Evolutionary conservation across 2,888 invertebrate genomes (phyloP), one percentile per base, ranked within the genome.

Genomic region (Polymixis flavicincta): DNA sequence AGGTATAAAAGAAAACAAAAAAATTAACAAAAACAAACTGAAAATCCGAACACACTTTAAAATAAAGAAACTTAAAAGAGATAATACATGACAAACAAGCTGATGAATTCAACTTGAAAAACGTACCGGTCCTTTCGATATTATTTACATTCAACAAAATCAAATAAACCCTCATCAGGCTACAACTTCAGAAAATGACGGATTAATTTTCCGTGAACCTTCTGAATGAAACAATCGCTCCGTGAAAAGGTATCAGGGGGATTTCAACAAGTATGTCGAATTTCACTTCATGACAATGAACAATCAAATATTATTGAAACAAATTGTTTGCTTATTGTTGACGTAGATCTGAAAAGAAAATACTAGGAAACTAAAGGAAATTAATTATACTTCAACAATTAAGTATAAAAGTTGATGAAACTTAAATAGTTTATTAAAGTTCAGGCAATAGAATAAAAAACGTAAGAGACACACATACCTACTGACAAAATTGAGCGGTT

Each of bases 181-280:
- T 14, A 42, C 14, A 60, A 54, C 28, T 67, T 66, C 25, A 28
- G 13, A 11, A 32, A 50, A n/a, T 61, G 22, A 65, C 13, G 2
- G 45, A 68, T 59, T 22, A 0, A 32, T 70, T 32, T 73, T 25
- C 50, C 54, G 25, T 50, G 14, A 57, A 28, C 28, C 25, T 22
- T 66, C 9, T 2, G 7, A 60, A 54, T 54, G 14, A 9, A 74
- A 72, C 57, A 80, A 52, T 65, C 19, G 19, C 48, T 59, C 17
- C 42, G 54, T 59, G n/a, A 50, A 71, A 66, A 59, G 32, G 17
- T 13, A 17, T 64, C 25, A 61, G 3, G 25, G 68, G 37, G 13
- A 68, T 76, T 71, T 65, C 55, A 60, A 74, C 52, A 71, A 64
- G n/a, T 48, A 72, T 65, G 48, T 17, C 32, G 1, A 65, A 65